Conservation (phyloP, 2,797 vertebrate genomes). For the Siniperca undulata region DNA sequence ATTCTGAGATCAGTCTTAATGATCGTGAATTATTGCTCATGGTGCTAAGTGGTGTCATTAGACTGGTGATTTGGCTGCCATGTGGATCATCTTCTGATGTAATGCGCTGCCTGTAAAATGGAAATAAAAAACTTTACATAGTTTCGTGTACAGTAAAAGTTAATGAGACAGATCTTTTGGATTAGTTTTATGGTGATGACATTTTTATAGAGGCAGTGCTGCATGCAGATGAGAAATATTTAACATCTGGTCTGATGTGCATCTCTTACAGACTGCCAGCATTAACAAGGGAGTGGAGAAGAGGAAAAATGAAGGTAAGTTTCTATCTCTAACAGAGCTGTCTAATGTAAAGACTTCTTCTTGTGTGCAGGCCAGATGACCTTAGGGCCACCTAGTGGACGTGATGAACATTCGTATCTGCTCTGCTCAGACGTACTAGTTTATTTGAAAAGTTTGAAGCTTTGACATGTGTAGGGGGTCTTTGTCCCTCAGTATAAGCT, state of each 20-base stretch:
- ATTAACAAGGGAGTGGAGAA: slow-evolving; percentile 88
- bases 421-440: neutral
- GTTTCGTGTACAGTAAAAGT: neutral
- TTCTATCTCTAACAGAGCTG: neutral
- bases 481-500: neutral
- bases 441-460: neutral
- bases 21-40: neutral
- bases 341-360: neutral
- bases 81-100: neutral
- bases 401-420: neutral
- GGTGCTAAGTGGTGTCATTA: neutral
- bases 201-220: neutral
- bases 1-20: neutral
- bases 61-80: neutral
- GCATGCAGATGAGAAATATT: neutral
- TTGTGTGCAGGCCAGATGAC: neutral
- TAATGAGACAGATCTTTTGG: neutral
- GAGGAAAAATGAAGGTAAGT: slow-evolving; percentile 89
- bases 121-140: neutral
- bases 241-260: slow-evolving; percentile 28
- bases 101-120: neutral
- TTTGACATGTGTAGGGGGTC: neutral
- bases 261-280: slow-evolving; percentile 88
- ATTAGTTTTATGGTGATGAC: slow-evolving; percentile 10
- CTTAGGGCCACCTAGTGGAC: slow-evolving; percentile 51